Base-by-base conservation (phyloP, 2,888 invertebrate genomes). In the Morpho helenor region DNA sequence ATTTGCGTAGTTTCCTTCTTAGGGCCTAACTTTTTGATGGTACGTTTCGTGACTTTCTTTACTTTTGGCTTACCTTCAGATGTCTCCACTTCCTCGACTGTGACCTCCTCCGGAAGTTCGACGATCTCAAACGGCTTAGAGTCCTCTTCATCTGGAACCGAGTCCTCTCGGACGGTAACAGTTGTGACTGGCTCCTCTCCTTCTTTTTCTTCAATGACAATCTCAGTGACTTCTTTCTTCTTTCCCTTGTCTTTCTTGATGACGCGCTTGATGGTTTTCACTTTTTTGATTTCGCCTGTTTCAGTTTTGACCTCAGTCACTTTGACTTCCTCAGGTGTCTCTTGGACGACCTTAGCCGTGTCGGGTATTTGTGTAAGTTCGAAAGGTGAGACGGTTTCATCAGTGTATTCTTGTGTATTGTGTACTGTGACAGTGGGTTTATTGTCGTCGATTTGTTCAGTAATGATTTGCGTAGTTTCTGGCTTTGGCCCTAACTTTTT, bases 61-160 rank as follows among this genome's bases (percentile, higher is more conserved):
- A 73, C 66, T 59, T 53, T 77, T 64, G 10, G 78, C 68, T 52
- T 80, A 68, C 65, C 80, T 71, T 68, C 82, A 72, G 51, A 68
- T 59, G 40, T 60, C 7, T 59, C 50, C 40, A 41, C 23, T n/a
- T 46, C 47, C 46, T 53, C 53, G 8, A 53, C 3, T 9, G 53
- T 47, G 59, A 62, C 68, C 46, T 68, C 67, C 22, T 71, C 72
- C 0, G 71, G 72, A 0, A 84, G 63, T 54, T 87, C 71, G 0
- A 68, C n/a, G 0, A 64, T 57, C 60, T 65, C 40, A 23, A 71
- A 43, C 7, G 68, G 63, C 58, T 62, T 61, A 31, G 31, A 5
- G 67, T 59, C 80, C 66, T 87, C 84, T 61, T 81, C 65, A 16
- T 61, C 55, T 1, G 51, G 60, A 2, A 56, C 41, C 8, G 49